Conservation (phyloP, 2,113 vertebrate genomes). For the Erythrocercus mccallii region DNA sequence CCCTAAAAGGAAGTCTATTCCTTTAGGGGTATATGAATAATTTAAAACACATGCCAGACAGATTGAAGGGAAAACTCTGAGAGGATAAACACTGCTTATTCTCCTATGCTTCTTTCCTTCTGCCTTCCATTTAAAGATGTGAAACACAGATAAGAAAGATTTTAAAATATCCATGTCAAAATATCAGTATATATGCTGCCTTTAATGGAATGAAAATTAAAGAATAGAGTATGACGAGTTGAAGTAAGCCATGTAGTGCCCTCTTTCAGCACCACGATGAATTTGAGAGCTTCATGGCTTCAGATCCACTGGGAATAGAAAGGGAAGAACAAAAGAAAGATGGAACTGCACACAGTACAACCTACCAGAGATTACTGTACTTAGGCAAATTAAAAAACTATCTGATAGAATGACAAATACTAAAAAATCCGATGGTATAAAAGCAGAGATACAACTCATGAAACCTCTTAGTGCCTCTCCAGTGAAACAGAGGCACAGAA, state of each 20-base stretch:
- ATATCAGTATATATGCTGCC: background rate
- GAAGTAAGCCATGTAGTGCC: background rate
- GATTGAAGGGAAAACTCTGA: background rate
- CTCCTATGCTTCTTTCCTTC: background rate
- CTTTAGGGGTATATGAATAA: slow-evolving; percentile 54
- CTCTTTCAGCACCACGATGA: background rate
- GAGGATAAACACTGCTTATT: background rate
- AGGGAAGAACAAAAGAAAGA: background rate
- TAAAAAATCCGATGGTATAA: background rate
- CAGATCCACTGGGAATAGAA: background rate
- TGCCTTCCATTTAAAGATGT: background rate
- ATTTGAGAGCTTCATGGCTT: background rate
- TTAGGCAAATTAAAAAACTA: background rate
- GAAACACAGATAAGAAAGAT: background rate
- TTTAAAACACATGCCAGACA: slow-evolving; percentile 37
- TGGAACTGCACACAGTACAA: background rate
- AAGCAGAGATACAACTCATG: background rate
- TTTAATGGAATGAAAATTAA: background rate
- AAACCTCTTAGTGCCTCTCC: background rate
- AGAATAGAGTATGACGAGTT: background rate
- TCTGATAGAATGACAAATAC: background rate
- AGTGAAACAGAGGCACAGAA: background rate
- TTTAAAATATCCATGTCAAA: background rate
- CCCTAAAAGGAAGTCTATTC: slow-evolving; percentile 22
- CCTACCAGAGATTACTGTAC: background rate